Base-by-base conservation (phyloP, 2,888 invertebrate genomes). In the Lochmaea capreae region DNA sequence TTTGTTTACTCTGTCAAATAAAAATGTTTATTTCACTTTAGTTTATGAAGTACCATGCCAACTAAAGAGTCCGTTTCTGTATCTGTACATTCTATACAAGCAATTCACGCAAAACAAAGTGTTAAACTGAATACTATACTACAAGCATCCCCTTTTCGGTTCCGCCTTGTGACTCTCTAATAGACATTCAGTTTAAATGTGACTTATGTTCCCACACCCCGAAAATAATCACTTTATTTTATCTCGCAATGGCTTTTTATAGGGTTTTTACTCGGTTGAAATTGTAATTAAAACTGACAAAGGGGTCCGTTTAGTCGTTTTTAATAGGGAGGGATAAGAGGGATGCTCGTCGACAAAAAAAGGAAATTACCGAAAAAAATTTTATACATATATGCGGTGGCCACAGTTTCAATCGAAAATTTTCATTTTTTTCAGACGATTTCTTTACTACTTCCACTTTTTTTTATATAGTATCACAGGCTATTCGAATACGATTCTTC, bases 101-200 rank as follows among this genome's bases (percentile, higher is more conserved):
- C 59, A 59, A 59, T 33, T 33, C 59, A 33, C 26, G 59, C 26
- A 33, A 26, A 59, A 14, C 59, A 79, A 79, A 79, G 78, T 79
- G 79, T 76, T 74, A 79, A 79, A 77, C 76, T 76, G 73, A 79
- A 78, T 77, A 72, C 70, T 72, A 78, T 77, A 72, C 70, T 72
- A 57, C 67, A 46, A 67, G 61, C 70, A 76, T 78, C 76, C 80
- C 78, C 71, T 72, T 76, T 78, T 42, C 67, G 61, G 81, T 80
- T 77, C 76, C 79, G 81, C 75, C 74, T 75, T 79, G 78, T 79
- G 73, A 79, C 73, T 77, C 76, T 77, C 80, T 78, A 81, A 80
- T 77, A 79, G 78, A 78, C 76, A 76, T 43, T 16, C 75, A 70
- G 78, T 76, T 78, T 73, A 75, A 74, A 78, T 73, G 78, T 76